A percentile compares a stretch with the other conserved stretches of the same genome.
phyloP scores from a whole-genome alignment of 2,113 vertebrate species.

The Gasterosteus aculeatus region DNA sequence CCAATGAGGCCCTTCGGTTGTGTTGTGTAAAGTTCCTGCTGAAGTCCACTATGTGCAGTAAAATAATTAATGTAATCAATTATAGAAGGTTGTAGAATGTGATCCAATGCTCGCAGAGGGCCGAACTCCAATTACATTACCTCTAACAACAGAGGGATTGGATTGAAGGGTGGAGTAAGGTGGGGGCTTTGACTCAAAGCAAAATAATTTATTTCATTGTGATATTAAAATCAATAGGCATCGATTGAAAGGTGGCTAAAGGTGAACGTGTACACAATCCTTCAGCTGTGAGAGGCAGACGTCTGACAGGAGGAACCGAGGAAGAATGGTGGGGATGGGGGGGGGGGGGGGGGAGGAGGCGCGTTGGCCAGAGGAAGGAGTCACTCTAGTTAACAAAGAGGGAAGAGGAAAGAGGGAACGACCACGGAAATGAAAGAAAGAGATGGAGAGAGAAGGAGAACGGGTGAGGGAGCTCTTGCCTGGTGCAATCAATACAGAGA shows the following conservation, averaged over 20 bases:
- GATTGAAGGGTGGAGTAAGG: constrained; percentile 34
- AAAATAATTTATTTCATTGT: constrained; percentile 80
- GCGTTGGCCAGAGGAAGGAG: constrained; percentile 41
- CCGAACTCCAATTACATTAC: constrained; percentile 67
- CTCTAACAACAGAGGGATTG: constrained; percentile 54
- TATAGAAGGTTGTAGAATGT: constrained; percentile 50
- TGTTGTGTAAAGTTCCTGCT: constrained; percentile 6
- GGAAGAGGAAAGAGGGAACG: constrained; percentile 31
- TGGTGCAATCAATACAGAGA: constrained; percentile 87
- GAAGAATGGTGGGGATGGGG: too few species aligned
- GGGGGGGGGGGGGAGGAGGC: neutral
- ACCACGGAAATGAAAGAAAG: constrained; percentile 36
- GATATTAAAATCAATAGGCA: constrained; percentile 82
- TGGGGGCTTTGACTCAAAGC: constrained; percentile 60
- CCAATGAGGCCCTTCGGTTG: neutral
- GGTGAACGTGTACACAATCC: constrained; percentile 76
- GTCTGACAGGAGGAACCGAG: constrained; percentile 18
- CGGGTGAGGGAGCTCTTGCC: constrained; percentile 65
- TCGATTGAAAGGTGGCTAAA: constrained; percentile 78
- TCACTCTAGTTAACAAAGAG: constrained; percentile 65
- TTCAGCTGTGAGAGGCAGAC: constrained; percentile 60
- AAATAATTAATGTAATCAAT: constrained; percentile 33
- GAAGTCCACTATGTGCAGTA: constrained; percentile 5
- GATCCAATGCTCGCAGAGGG: constrained; percentile 37
- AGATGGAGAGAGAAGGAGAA: constrained; percentile 6